phyloP scores from a whole-genome alignment of 2,113 vertebrate species.

The Pteropus alecto region DNA sequence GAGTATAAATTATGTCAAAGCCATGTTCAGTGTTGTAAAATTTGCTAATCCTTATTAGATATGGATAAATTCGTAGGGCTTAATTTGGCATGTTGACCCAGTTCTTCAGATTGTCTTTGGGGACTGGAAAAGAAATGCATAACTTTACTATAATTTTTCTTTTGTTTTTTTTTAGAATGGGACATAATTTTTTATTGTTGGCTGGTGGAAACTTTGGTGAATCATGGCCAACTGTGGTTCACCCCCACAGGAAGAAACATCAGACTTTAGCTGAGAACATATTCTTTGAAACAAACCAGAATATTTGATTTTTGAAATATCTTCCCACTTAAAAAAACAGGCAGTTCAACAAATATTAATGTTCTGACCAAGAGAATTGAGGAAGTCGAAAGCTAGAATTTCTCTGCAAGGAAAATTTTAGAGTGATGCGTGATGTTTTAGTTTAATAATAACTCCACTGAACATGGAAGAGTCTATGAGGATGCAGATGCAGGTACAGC shows the following conservation, averaged over 20 bases:
- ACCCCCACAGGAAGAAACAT: conserved; percentile 67
- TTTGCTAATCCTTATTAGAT: conserved; percentile 70
- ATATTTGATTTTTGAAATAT: conserved; percentile 66
- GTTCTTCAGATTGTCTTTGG: conserved; percentile 66
- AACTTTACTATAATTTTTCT: conserved; percentile 68
- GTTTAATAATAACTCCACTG: neutral
- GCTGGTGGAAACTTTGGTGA: conserved; percentile 72
- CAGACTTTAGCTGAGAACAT: conserved; percentile 54
- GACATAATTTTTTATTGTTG: conserved; percentile 74
- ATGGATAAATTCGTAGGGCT: conserved; percentile 59
- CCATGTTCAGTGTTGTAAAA: conserved; percentile 16
- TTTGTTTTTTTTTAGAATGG: conserved; percentile 69
- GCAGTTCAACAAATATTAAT: conserved; percentile 51
- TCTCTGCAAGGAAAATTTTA: conserved; percentile 28
- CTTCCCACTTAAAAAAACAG: conserved; percentile 44
- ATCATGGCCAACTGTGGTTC: conserved; percentile 59
- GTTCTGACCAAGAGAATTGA: conserved; percentile 47
- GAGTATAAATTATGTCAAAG: conserved; percentile 60
- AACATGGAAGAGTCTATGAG: neutral
- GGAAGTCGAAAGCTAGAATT: conserved; percentile 24
- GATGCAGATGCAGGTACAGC: neutral
- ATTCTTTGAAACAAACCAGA: conserved; percentile 73
- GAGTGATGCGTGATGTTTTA: neutral
- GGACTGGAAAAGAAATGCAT: conserved; percentile 70
- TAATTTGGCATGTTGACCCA: conserved; percentile 64